Evolutionary conservation across 2,797 vertebrate genomes (phyloP).

Genomic region (Falco cherrug): DNA sequence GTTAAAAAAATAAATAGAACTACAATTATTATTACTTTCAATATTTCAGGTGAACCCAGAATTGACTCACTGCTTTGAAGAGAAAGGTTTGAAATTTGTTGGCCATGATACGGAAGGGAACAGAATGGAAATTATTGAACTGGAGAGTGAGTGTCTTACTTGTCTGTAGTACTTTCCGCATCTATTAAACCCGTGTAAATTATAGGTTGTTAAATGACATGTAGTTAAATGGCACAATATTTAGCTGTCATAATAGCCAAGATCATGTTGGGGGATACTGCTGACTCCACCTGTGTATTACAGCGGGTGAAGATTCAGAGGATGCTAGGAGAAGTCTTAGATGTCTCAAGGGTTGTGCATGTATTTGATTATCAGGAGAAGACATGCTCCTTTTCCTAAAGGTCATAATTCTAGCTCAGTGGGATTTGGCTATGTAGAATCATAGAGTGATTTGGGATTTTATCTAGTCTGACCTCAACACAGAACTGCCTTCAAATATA

Average conservation of each 20-base stretch:
- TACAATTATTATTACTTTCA: neutral
- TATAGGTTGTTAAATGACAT: neutral
- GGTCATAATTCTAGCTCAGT: neutral
- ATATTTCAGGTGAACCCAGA: constrained; percentile 78
- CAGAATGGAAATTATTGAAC: constrained; percentile 82
- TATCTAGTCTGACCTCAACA: neutral
- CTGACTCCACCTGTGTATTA: neutral
- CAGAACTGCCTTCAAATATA: neutral
- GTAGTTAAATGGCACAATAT: neutral
- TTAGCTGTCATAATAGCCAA: neutral
- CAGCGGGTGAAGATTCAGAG: neutral
- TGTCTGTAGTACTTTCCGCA: neutral
- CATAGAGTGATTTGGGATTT: neutral
- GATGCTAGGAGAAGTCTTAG: neutral
- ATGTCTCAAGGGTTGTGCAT: neutral
- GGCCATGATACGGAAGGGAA: constrained; percentile 77
- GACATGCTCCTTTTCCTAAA: neutral
- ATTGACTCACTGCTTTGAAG: constrained; percentile 76
- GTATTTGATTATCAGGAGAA: neutral
- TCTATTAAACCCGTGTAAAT: neutral
- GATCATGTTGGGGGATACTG: neutral
- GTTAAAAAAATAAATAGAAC: neutral
- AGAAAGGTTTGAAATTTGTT: constrained; percentile 79
- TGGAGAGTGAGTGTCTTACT: constrained; percentile 73
- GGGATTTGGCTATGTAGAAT: neutral